Evolutionary conservation across 1,140 invertebrate species (phyloP).

Genomic region (Gryon sp.): DNA sequence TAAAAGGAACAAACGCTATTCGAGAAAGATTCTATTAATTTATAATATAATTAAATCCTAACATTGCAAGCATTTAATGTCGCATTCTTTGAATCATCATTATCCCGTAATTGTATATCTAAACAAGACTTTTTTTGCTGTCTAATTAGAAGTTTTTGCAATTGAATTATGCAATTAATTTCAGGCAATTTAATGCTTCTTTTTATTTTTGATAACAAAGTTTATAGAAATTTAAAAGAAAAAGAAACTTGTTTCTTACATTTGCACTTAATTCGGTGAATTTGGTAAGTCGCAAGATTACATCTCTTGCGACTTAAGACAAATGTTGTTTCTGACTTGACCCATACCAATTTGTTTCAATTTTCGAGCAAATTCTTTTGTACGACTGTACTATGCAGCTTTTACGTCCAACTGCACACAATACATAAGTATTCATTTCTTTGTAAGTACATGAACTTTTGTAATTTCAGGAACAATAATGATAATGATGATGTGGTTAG

Average conservation of each 20-base stretch:
- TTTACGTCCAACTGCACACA: no score
- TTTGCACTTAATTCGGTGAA: background rate
- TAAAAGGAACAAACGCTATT: slow-evolving; percentile 26
- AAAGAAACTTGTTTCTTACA: background rate
- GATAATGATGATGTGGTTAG: no score
- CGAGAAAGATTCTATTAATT: slow-evolving; percentile 32
- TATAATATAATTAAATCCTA: slow-evolving; percentile 25
- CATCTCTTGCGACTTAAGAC: slow-evolving; percentile 10
- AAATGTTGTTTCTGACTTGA: slow-evolving; percentile 14
- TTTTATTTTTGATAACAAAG: background rate
- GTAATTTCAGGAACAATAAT: no score
- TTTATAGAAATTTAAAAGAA: no score
- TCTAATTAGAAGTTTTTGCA: slow-evolving; percentile 6
- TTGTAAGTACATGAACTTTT: no score
- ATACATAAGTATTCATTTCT: no score
- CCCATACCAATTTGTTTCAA: slow-evolving; percentile 41
- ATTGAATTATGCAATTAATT: no score
- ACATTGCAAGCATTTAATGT: slow-evolving; percentile 19
- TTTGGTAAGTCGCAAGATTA: slow-evolving; percentile 3
- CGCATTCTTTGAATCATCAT: slow-evolving; percentile 31
- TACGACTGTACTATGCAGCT: slow-evolving; percentile 10
- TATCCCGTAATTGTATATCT: no score
- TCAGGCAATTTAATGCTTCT: background rate
- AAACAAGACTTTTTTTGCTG: no score
- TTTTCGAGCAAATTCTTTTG: slow-evolving; percentile 44